phyloP scores from a whole-genome alignment of 2,888 invertebrate species.

The Drosophila fungiperda region DNA sequence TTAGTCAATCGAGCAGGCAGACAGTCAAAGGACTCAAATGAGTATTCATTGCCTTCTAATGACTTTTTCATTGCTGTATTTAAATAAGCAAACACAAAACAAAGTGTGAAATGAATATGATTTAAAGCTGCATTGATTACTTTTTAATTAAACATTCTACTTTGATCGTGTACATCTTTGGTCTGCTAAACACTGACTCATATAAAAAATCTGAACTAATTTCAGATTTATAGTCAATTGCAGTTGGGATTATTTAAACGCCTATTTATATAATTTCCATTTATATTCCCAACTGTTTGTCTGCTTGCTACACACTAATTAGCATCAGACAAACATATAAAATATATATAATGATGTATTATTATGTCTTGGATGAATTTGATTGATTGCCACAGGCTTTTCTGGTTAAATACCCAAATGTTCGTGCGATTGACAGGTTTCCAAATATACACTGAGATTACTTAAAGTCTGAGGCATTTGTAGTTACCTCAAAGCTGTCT shows the following conservation, averaged over 20 bases:
- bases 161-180: not conserved
- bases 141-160: conserved; percentile 21
- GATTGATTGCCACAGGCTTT: conserved; percentile 9
- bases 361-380: conserved; percentile 22
- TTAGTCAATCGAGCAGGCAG: conserved; percentile 26
- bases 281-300: conserved; percentile 18
- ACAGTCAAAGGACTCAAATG: not conserved
- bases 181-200: not conserved
- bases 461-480: not conserved
- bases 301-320: conserved; percentile 32
- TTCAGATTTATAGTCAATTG: conserved; percentile 33
- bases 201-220: conserved; percentile 22
- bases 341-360: not conserved
- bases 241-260: conserved; percentile 18
- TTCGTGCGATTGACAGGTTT: conserved; percentile 7
- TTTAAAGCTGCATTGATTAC: conserved; percentile 5
- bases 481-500: conserved; percentile 3
- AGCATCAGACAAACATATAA: conserved; percentile 17
- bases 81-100: conserved; percentile 28
- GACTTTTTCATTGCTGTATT: conserved; percentile 38
- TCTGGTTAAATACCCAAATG: not conserved
- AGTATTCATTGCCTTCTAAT: conserved; percentile 24
- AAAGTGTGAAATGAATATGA: conserved; percentile 21
- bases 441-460: not conserved
- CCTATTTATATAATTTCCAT: conserved; percentile 54